Conservation (phyloP, 2,113 vertebrate species). For the Scolopax mira region DNA sequence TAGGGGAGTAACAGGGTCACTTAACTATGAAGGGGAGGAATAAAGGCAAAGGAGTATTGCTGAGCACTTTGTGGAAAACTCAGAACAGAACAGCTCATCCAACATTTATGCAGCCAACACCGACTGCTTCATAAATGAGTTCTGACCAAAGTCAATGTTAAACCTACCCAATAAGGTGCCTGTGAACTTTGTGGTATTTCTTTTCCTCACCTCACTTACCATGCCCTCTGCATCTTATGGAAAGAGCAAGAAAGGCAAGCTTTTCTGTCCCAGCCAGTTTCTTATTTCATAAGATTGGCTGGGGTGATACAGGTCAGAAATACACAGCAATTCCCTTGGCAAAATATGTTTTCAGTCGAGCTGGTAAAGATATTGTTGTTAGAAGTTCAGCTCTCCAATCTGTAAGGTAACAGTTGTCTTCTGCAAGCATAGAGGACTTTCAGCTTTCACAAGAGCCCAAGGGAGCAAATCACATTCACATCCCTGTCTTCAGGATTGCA, state of each 20-base stretch:
- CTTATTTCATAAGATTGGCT: neutral
- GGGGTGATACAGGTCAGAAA: neutral
- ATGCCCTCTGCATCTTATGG: neutral
- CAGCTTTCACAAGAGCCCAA: neutral
- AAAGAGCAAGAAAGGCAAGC: neutral
- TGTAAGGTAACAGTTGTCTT: neutral
- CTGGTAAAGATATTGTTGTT: neutral
- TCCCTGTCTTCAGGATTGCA: neutral
- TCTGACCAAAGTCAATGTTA: neutral
- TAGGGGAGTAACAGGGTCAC: neutral
- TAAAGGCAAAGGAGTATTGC: neutral
- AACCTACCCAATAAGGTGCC: neutral
- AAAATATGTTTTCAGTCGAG: neutral
- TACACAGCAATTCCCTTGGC: neutral
- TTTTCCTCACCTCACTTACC: neutral
- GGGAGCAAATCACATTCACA: neutral
- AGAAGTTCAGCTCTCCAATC: neutral
- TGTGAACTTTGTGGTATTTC: neutral
- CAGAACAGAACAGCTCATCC: neutral
- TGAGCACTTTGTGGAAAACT: neutral
- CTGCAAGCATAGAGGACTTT: neutral
- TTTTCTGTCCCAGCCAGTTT: neutral
- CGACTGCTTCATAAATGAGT: neutral
- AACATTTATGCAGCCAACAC: neutral
- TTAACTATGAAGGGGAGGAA: neutral